Percentiles rank a stretch among this genome's conserved stretches.
Conservation (phyloP, 2,797 vertebrate genomes). For the Parotocinclus haroldoi region DNA sequence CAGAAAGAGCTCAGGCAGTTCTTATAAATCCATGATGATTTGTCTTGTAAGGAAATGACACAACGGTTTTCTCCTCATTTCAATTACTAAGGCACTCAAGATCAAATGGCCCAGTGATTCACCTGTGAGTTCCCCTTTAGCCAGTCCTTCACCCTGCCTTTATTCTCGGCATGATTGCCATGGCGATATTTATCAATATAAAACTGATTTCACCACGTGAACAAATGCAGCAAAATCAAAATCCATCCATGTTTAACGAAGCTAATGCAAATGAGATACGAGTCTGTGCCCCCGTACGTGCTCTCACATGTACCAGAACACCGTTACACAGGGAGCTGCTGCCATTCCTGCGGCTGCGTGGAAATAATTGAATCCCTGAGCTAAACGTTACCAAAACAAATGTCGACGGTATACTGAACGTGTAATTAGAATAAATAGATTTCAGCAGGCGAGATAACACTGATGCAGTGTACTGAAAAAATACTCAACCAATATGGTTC, state of each 20-base stretch:
- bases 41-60: constrained; percentile 30
- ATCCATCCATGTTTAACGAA: background rate
- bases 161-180: background rate
- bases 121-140: constrained; percentile 13
- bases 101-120: constrained; percentile 33
- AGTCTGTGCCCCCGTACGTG: background rate
- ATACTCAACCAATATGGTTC: constrained; percentile 48
- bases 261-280: background rate
- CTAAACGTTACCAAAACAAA: background rate
- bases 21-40: constrained; percentile 37
- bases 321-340: constrained; percentile 13
- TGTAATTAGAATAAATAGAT: constrained; percentile 10
- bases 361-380: constrained; percentile 19
- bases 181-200: too few species aligned
- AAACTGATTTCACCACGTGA: background rate
- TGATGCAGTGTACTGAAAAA: constrained; percentile 40
- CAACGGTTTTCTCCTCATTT: constrained; percentile 44
- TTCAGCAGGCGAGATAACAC: constrained; percentile 18
- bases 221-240: background rate
- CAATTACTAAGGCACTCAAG: constrained; percentile 34
- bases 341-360: background rate
- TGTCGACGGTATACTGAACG: background rate
- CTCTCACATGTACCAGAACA: constrained; percentile 4
- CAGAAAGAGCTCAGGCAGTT: constrained; percentile 22
- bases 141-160: background rate